phyloP scores from a whole-genome alignment of 2,888 invertebrate genomes.

The Amiota communis region DNA sequence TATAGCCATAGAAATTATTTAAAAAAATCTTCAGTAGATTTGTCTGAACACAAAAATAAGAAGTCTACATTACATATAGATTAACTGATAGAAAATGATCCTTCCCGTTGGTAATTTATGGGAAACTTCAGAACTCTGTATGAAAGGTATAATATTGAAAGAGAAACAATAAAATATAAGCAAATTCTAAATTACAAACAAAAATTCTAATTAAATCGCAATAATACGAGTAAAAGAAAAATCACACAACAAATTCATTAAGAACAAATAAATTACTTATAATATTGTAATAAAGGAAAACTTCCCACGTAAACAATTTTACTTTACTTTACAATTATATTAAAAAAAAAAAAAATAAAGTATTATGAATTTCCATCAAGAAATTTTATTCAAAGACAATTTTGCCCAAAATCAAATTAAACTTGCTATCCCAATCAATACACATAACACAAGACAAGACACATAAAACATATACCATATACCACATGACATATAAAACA shows the following conservation, averaged over 20 bases:
- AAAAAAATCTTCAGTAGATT: too few species aligned
- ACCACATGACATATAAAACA: conserved; percentile 24
- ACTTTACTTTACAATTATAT: conserved; percentile 42
- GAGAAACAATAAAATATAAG: conserved; percentile 17
- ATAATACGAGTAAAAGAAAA: conserved; percentile 22
- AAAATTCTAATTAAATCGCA: not conserved
- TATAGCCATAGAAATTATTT: too few species aligned
- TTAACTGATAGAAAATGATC: too few species aligned
- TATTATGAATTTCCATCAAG: not conserved
- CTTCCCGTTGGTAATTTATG: too few species aligned
- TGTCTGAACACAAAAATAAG: too few species aligned
- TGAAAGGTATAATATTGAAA: conserved; percentile 16
- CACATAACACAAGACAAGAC: conserved; percentile 31
- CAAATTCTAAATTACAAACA: too few species aligned
- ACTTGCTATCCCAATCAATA: not conserved
- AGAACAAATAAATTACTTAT: conserved; percentile 22
- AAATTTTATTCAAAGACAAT: conserved; percentile 1
- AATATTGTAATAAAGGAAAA: conserved; percentile 12
- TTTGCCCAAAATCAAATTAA: conserved; percentile 1
- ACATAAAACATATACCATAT: conserved; percentile 34
- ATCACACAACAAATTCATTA: conserved; percentile 21
- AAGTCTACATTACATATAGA: too few species aligned
- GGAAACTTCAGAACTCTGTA: too few species aligned
- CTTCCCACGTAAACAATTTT: conserved; percentile 60
- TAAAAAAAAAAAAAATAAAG: conserved; percentile 27